These are phyloP conservation scores for Polypedilum vanderplanki DNA, from an alignment of 1,140 invertebrate species.

Conservation along the genomic window DNA sequence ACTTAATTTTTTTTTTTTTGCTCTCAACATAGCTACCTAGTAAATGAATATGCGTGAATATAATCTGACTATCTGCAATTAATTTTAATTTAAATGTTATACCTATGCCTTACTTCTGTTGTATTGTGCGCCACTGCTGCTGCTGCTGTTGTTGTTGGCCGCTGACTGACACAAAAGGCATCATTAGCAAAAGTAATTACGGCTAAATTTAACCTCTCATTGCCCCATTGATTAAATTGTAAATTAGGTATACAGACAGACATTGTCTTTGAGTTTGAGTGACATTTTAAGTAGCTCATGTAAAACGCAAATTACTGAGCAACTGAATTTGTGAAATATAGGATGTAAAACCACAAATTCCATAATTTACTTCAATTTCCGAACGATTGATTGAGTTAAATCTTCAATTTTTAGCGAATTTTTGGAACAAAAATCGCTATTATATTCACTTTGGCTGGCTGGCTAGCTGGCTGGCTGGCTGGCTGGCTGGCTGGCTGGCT, in stretches of 20 bases:
- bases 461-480: no score
- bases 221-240: conserved; percentile 18
- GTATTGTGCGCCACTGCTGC: no score
- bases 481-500: no score
- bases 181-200: conserved; percentile 2
- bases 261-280: background rate
- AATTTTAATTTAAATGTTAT: conserved; percentile 15
- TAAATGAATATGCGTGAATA: background rate
- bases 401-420: no score
- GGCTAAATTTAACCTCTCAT: conserved; percentile 17
- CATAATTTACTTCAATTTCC: background rate
- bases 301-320: background rate
- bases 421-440: no score
- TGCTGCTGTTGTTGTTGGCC: background rate
- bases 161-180: conserved; percentile 8
- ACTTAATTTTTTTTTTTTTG: background rate
- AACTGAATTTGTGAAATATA: background rate
- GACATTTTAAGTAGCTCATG: background rate
- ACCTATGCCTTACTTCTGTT: background rate
- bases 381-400: no score
- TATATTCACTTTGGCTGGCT: no score
- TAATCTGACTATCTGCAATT: conserved; percentile 13
- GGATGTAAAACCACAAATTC: background rate
- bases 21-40: background rate
- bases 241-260: background rate